phyloP scores from a whole-genome alignment of 2,888 invertebrate species.

The Nomada hirtipes region DNA sequence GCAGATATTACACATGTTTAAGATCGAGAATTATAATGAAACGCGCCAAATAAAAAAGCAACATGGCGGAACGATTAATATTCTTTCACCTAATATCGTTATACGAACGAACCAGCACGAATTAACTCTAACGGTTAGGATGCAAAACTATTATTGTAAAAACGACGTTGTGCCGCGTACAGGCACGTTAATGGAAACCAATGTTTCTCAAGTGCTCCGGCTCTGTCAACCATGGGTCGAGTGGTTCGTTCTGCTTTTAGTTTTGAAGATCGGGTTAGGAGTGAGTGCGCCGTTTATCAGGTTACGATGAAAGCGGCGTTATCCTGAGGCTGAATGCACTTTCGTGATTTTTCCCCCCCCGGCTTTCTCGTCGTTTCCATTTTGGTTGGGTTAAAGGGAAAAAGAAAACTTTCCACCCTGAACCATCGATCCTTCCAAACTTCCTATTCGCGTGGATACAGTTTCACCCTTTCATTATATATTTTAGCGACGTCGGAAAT shows the following conservation, averaged over 20 bases:
- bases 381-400: slow-evolving; percentile 10
- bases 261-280: slow-evolving; percentile 51
- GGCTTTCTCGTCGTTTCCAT: slow-evolving; percentile 4
- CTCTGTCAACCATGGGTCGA: slow-evolving; percentile 59
- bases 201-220: slow-evolving; percentile 60
- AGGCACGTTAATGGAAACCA: slow-evolving; percentile 56
- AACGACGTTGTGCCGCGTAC: background rate
- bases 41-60: slow-evolving; percentile 12
- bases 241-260: slow-evolving; percentile 62
- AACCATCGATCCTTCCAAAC: slow-evolving; percentile 15
- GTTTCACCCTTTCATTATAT: background rate
- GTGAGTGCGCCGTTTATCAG: slow-evolving; percentile 55
- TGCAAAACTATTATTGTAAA: background rate
- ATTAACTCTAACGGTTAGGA: slow-evolving; percentile 1
- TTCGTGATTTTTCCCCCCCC: slow-evolving; percentile 39
- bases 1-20: background rate
- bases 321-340: slow-evolving; percentile 45
- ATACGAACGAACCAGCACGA: background rate
- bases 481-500: too few species aligned
- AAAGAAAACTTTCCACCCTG: slow-evolving; percentile 31
- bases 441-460: background rate
- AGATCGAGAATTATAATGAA: background rate
- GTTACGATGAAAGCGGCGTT: slow-evolving; percentile 62
- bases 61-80: background rate
- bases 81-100: background rate